A percentile compares a stretch with the other conserved stretches of the same genome.
phyloP scores from a whole-genome alignment of 1,140 invertebrate genomes.

The Rhopalosiphum maidis region DNA sequence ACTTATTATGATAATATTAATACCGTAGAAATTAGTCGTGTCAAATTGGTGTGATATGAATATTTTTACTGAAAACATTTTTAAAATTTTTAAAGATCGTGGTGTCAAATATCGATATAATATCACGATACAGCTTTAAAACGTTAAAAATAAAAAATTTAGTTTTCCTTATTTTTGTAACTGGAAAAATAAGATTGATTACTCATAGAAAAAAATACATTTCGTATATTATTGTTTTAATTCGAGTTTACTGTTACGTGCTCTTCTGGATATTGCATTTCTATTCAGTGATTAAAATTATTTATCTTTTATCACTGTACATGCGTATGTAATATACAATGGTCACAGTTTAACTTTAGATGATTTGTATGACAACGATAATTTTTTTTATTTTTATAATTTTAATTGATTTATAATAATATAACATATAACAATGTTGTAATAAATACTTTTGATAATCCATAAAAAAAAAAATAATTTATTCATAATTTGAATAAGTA shows the following conservation, averaged over 20 bases:
- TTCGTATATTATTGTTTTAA: background rate
- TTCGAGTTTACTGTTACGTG: background rate
- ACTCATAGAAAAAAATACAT: background rate
- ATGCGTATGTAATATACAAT: background rate
- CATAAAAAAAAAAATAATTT: no score
- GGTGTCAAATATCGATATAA: no score
- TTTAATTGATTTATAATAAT: background rate
- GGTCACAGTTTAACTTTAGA: background rate
- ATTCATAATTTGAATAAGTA: background rate
- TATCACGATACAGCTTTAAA: background rate
- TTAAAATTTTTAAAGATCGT: no score
- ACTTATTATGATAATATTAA: no score
- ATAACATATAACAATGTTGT: background rate
- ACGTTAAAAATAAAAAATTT: background rate
- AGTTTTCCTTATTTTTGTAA: background rate
- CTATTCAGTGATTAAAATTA: background rate
- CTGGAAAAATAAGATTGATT: background rate
- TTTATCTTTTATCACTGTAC: conserved; percentile 25
- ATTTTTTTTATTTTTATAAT: background rate
- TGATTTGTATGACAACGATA: background rate
- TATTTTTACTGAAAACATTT: no score
- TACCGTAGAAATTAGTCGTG: no score
- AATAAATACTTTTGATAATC: background rate
- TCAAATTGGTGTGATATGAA: no score
- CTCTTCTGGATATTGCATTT: background rate